Evolutionary conservation across 2,888 invertebrate genomes (phyloP), one percentile per base, ranked within the genome.

Genomic region (Meloe dianella): DNA sequence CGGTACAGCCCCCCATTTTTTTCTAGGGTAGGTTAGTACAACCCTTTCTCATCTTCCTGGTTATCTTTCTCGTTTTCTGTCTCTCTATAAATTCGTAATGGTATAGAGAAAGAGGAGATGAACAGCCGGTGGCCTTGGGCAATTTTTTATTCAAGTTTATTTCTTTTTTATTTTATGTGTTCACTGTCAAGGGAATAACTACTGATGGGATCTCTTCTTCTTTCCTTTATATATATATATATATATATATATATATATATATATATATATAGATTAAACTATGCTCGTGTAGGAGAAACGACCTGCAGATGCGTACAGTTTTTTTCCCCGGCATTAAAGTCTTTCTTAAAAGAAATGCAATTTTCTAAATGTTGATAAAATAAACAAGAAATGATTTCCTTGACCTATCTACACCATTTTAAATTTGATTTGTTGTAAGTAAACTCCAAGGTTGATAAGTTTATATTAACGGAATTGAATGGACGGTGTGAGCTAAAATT

Each of bases 21-120:
- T 47, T 47, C 76, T 75, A 69, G 74, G 75, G 74, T 73, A 78
- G 79, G 78, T 79, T 79, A 75, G 75, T 74, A 68, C 76, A 79
- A 79, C 78, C 78, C 78, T 78, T 78, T 70, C 73, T 69, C 71
- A 57, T 66, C 54, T 68, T 64, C 65, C 69, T 68, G 70, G 67
- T 67, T 71, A 69, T 74, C 68, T 71, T 73, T 71, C 65, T 70
- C 73, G n/a, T n/a, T n/a, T n/a, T 70, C 62, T 47, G 10, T 47
- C n/a, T n/a, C n/a, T 10, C 2, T 27, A 27, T 27, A 27, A 47
- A 47, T 47, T n/a, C 10, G 2, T 47, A 9, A 47, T 20, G 20
- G 12, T 2, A 4, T 20, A 47, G 47, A 47, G 8, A 35, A 20
- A 47, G 20, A 20, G 6, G 41, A n/a, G 71, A 66, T 63, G 68